Evolutionary conservation across 2,888 invertebrate genomes (phyloP), one percentile per base, ranked within the genome.

Genomic region (Bellardia bayeri): DNA sequence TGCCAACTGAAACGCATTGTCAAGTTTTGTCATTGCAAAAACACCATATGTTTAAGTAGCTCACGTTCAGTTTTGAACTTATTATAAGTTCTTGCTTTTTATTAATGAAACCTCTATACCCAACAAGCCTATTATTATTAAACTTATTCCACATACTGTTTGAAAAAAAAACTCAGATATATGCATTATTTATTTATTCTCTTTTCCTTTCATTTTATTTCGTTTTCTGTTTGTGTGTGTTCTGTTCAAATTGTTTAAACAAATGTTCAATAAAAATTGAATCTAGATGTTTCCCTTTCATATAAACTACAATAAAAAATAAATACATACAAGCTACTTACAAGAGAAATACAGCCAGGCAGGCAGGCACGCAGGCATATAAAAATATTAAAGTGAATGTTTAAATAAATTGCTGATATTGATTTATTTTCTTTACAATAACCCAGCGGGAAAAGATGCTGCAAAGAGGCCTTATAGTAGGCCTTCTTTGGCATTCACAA

Each of bases 341-440:
- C 49, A 51, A 68, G 30, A 45, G 16, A 16, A 23, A 56, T 9
- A 56, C 14, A 9, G 4, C n/a, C 30, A 11, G 11, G 6, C 11
- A 9, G 30, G 23, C n/a, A n/a, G 8, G 16, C 14, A 45, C 11
- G 16, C 7, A 64, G 1, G 5, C 42, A 9, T 14, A 13, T 5
- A 58, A 58, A 30, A 13, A 58, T 30, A 58, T 58, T 56, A 16
- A 63, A 75, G 68, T 54, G 71, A 85, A 69, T 75, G 63, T 76
- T 71, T 76, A 40, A 14, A 82, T 58, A 66, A 86, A 76, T 72
- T 82, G 76, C 56, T 56, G 54, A 69, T 76, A 86, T 86, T 82
- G 85, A 86, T 86, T 86, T 86, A 78, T 85, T 85, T 80, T 63
- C 45, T 79, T 81, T 64, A 49, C 64, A 74, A 64, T 58, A 30